These are phyloP conservation scores for Cheilosia vulpina DNA, from an alignment of 2,888 invertebrate genomes.

Conservation along the genomic window DNA sequence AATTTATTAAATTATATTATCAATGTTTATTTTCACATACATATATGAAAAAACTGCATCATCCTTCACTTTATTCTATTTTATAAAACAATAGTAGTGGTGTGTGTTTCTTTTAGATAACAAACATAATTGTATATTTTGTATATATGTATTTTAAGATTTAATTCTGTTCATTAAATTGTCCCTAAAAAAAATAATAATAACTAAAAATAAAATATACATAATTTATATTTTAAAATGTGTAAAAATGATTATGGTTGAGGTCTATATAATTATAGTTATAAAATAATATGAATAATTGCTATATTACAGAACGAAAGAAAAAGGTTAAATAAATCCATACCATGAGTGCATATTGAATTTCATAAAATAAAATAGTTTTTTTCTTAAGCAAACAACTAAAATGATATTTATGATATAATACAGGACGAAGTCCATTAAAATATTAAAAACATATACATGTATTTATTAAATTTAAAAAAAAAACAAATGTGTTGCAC, in stretches of 20 bases:
- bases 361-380: background rate
- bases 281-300: constrained; percentile 43
- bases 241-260: constrained; percentile 24
- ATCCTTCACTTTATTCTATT: constrained; percentile 19
- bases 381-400: constrained; percentile 9
- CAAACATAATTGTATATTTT: constrained; percentile 49
- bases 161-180: background rate
- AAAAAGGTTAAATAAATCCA: constrained; percentile 48
- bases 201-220: constrained; percentile 47
- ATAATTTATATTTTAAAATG: constrained; percentile 52
- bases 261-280: constrained; percentile 23
- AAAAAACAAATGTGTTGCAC: constrained; percentile 5
- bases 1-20: constrained; percentile 68
- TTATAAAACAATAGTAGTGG: constrained; percentile 61
- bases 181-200: background rate
- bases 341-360: constrained; percentile 33
- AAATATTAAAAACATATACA: background rate
- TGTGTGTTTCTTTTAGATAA: constrained; percentile 51
- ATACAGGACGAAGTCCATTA: constrained; percentile 36
- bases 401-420: constrained; percentile 30
- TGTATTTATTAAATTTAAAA: background rate
- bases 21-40: constrained; percentile 55
- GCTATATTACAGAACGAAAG: constrained; percentile 46
- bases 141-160: constrained; percentile 11
- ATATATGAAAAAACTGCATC: constrained; percentile 43